phyloP scores from a whole-genome alignment of 2,888 invertebrate genomes.

The Morpho deidamia region DNA sequence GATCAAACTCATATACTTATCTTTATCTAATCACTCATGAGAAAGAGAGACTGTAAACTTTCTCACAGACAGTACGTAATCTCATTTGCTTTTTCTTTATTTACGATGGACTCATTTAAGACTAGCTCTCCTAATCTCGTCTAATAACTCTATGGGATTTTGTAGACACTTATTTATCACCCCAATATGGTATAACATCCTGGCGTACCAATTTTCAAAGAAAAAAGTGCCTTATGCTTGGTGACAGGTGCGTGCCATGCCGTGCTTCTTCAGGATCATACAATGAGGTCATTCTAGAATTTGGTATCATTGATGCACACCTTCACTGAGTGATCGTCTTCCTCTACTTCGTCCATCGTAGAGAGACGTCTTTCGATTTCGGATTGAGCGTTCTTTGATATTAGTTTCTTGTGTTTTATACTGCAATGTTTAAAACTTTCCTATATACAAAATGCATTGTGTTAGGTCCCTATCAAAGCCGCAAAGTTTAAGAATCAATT shows the following conservation, averaged over 20 bases:
- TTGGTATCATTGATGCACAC: slow-evolving; percentile 72
- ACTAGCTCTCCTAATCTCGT: too few relatives aligned
- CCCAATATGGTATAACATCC: too few relatives aligned
- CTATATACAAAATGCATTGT: not conserved
- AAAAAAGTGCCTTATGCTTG: slow-evolving; percentile 29
- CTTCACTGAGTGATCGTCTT: slow-evolving; percentile 81
- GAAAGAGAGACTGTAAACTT: too few relatives aligned
- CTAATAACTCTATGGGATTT: too few relatives aligned
- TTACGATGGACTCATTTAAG: too few relatives aligned
- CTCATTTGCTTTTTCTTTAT: too few relatives aligned
- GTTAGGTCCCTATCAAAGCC: not conserved
- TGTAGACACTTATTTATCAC: too few relatives aligned
- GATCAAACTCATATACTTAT: too few relatives aligned
- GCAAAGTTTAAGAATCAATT: not conserved
- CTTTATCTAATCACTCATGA: too few relatives aligned
- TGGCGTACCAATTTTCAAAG: not conserved
- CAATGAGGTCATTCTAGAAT: slow-evolving; percentile 50
- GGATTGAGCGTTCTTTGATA: slow-evolving; percentile 82
- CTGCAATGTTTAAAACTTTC: slow-evolving; percentile 31
- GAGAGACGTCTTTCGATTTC: slow-evolving; percentile 84
- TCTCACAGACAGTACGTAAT: too few relatives aligned
- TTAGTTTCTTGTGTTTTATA: slow-evolving; percentile 83
- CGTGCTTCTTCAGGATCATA: slow-evolving; percentile 32
- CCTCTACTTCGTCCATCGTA: slow-evolving; percentile 92
- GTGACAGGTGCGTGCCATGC: slow-evolving; percentile 41